Evolutionary conservation across 2,797 vertebrate genomes (phyloP), one percentile per base, ranked within the genome.

Genomic region (Sitta carolinensis): DNA sequence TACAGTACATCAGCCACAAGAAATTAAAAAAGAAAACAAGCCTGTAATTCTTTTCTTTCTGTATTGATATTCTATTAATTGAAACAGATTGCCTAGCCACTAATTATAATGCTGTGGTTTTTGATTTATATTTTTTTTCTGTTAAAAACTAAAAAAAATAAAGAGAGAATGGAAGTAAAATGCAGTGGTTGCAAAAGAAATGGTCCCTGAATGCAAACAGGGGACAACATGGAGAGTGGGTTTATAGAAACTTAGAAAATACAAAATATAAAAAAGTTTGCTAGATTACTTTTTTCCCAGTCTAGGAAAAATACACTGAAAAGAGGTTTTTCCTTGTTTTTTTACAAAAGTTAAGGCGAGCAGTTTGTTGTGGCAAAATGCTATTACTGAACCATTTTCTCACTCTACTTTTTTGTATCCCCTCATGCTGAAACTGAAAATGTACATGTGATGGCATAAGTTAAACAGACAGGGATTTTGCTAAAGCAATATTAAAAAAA

Each of bases 271-370:
- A 96, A 98, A 97, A 98, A 96, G 94, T 97, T 96, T 89, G 54
- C 86, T 82, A 95, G 64, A n/a, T 93, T 94, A 88, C 32, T 89
- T 96, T 95, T 82, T 93, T 93, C 93, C 92, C 91, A 89, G 66
- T 45, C 78, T 97, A 96, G 92, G 96, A 97, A 97, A 97, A 98
- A 95, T 92, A 91, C 36, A 88, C n/a, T 96, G 97, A 96, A 98
- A 98, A 97, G 78, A 94, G 85, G 58, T 32, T 47, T 64, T 86
- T 63, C 61, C 62, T 86, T 74, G 26, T 79, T 91, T 92, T 96
- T 96, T 97, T 98, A 98, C 38, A 98, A 98, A 98, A 98, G 95
- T 98, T 98, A 98, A 98, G 98, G 98, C 98, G 91, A 97, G 95
- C 83, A 97, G 96, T 97, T 97, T 91, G 96, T 96, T 95, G 96